Conservation (phyloP, 2,888 invertebrate genomes). For the Drosophila hamatofila region DNA sequence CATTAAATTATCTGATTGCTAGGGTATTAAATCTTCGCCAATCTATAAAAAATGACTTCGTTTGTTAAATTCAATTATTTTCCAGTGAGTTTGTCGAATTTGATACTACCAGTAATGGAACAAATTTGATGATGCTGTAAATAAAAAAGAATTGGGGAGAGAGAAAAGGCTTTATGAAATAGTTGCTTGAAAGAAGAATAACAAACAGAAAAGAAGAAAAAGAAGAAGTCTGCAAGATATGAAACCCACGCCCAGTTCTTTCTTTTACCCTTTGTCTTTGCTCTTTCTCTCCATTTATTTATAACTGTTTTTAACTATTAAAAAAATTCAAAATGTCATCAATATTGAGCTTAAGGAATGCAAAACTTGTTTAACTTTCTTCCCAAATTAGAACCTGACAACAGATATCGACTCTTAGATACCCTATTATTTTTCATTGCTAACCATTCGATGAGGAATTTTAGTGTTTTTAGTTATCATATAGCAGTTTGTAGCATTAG, state of each 20-base stretch:
- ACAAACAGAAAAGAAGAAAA: background rate
- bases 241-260: background rate
- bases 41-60: background rate
- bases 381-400: background rate
- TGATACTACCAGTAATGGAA: too few species aligned
- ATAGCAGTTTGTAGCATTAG: background rate
- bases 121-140: too few species aligned
- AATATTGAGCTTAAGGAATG: background rate
- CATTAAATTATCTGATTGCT: background rate
- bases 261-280: background rate
- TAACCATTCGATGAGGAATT: background rate
- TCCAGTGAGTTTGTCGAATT: slow-evolving; percentile 24
- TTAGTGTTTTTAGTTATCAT: background rate
- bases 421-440: background rate
- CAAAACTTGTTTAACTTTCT: slow-evolving; percentile 16
- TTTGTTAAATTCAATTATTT: slow-evolving; percentile 12
- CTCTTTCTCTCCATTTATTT: background rate
- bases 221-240: background rate
- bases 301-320: background rate
- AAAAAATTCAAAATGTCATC: background rate
- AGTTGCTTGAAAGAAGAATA: background rate
- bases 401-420: background rate
- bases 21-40: slow-evolving; percentile 9
- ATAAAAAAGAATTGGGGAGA: too few species aligned
- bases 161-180: too few species aligned